Evolutionary conservation across 1,140 invertebrate species (phyloP).

Genomic region (Drosophila ogumai): DNA sequence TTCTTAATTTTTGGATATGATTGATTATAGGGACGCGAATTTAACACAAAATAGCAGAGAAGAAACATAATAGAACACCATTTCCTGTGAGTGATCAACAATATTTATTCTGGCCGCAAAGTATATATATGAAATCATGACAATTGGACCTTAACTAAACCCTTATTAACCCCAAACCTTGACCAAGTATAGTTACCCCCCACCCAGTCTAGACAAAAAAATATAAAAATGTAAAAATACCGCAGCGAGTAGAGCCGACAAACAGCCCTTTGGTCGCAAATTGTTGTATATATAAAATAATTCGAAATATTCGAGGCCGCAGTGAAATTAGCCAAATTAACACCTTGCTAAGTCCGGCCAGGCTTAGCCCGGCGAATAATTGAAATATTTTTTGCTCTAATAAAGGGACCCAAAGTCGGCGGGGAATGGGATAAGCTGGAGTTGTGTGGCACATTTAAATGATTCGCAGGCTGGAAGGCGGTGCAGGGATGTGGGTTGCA

Average conservation of each 20-base stretch:
- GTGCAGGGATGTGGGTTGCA: conserved; percentile 42
- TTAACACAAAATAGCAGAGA: no score
- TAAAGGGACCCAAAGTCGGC: conserved; percentile 52
- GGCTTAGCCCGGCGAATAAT: conserved; percentile 73
- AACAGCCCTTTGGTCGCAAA: conserved; percentile 5
- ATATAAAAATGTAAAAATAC: conserved; percentile 17
- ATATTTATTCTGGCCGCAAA: no score
- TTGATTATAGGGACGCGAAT: no score
- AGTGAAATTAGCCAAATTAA: conserved; percentile 83
- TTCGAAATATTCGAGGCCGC: conserved; percentile 77
- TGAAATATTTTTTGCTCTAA: conserved; percentile 81
- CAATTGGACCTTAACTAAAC: background rate
- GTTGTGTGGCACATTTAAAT: conserved; percentile 53
- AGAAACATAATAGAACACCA: no score
- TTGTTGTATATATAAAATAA: conserved; percentile 59
- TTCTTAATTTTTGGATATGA: no score
- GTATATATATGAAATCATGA: no score
- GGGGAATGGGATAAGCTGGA: conserved; percentile 21
- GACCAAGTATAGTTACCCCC: background rate
- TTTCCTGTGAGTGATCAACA: no score
- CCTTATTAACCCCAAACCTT: background rate
- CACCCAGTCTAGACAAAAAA: background rate
- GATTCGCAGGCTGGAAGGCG: background rate
- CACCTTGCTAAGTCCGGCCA: conserved; percentile 64
- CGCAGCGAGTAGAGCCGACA: background rate